Base-by-base conservation (phyloP, 2,888 invertebrate genomes). In the Drosophila mimica region DNA sequence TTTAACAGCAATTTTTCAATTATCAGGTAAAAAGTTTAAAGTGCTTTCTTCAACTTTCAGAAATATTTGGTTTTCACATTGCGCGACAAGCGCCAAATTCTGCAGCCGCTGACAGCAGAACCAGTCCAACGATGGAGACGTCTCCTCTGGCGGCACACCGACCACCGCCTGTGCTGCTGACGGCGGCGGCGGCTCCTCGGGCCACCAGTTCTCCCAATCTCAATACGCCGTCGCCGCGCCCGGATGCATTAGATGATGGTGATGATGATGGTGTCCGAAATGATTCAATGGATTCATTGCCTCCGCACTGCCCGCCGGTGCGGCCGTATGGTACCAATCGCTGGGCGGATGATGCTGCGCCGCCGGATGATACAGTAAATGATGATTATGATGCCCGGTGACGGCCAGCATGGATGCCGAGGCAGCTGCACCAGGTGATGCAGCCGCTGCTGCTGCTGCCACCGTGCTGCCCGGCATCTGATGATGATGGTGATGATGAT, bases 211-310 rank as follows among this genome's bases (percentile, higher is more conserved):
- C 79, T 85, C 87, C 90, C 91, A 90, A 79, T 94, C 94, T 96
- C 96, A 96, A 94, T 96, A 96, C 59, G 96, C 96, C 70, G 96
- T 95, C 68, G 96, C 95, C 49, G 96, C 96, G 13, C 96, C 96
- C 34, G 95, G 95, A 92, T 95, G 95, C 94, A 95, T 95, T 85
- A 95, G 92, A 82, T 95, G 95, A 81, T 95, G 95, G 76, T 95
- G 95, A 72, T 95, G 95, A 90, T 95, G 95, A 87, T 95, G 95
- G 91, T 93, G 92, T 1, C 95, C 94, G 74, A 94, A 94, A 81
- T 94, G 94, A 88, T 94, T 93, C 58, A 93, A 81, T 49, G 93
- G 92, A 88, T 93, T 93, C 91, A 93, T 93, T 6, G 93, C 91
- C 61, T 93, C 94, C 52, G 92, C 91, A 7, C 85, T 68, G 91